Conservation (phyloP, 2,113 vertebrate species). For the Limnothrissa miodon region DNA sequence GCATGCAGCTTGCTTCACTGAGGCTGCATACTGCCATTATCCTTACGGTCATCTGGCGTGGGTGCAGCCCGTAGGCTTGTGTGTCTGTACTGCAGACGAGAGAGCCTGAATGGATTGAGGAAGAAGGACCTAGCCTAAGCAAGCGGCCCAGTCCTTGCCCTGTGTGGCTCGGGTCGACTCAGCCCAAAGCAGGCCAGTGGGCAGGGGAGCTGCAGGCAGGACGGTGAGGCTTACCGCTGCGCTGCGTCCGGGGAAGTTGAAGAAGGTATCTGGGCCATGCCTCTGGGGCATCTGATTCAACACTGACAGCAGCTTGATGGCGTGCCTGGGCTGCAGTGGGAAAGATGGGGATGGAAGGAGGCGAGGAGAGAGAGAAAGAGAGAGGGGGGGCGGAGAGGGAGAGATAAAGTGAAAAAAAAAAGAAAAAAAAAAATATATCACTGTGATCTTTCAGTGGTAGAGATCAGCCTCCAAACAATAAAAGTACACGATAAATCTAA, state of each 20-base stretch:
- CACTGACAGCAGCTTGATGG: constrained; percentile 95
- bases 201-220: background rate
- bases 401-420: background rate
- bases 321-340: constrained; percentile 87
- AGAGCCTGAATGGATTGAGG: background rate
- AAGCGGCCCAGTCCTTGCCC: background rate
- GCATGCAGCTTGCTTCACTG: background rate
- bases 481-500: background rate
- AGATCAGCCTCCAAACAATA: too few species aligned
- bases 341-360: background rate
- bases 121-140: background rate
- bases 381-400: background rate
- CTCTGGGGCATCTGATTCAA: constrained; percentile 99
- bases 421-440: constrained; percentile 13
- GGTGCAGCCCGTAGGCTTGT: too few species aligned
- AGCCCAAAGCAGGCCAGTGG: background rate
- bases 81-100: background rate
- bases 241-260: constrained; percentile 98
- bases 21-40: too few species aligned
- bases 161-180: too few species aligned
- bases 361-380: background rate
- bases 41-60: too few species aligned
- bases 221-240: constrained; percentile 85
- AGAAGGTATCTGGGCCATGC: constrained; percentile 99
- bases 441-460: too few species aligned